Evolutionary conservation across 2,113 vertebrate genomes (phyloP).

Genomic region (Choloepus hoffmanni): DNA sequence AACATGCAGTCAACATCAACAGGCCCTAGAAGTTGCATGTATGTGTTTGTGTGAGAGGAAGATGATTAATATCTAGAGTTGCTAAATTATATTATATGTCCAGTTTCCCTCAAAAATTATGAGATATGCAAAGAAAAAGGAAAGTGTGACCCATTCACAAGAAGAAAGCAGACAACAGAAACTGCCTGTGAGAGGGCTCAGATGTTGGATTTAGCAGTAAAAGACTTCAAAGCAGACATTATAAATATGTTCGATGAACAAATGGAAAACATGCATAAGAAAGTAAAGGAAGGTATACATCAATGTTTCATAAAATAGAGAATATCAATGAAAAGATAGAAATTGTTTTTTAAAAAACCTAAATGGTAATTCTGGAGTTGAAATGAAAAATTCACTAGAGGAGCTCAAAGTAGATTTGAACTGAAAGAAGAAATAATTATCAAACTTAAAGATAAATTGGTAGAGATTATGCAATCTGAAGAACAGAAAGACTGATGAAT

Average conservation of each 20-base stretch:
- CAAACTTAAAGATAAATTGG: not conserved
- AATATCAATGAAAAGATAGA: not conserved
- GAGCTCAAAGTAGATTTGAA: not conserved
- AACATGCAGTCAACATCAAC: not conserved
- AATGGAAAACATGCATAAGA: not conserved
- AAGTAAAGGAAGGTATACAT: not conserved
- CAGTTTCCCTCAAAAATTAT: not conserved
- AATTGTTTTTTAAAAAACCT: not conserved
- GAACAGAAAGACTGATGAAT: not conserved
- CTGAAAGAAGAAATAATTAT: not conserved
- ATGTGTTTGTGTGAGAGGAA: too few species aligned
- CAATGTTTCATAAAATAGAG: not conserved
- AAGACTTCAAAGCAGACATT: not conserved
- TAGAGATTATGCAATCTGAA: not conserved
- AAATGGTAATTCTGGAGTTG: not conserved
- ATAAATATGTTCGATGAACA: not conserved
- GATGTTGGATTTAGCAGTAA: conserved; percentile 6
- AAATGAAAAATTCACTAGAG: not conserved
- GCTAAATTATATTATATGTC: not conserved
- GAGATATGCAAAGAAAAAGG: not conserved
- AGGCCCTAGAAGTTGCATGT: not conserved
- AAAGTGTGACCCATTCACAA: not conserved
- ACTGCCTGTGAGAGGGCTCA: not conserved
- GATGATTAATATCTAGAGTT: not conserved
- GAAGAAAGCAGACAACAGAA: not conserved